Percentiles rank a stretch among this genome's conserved stretches.
Evolutionary conservation across 2,888 invertebrate genomes (phyloP).

Genomic region (Tetanocera ferruginea): DNA sequence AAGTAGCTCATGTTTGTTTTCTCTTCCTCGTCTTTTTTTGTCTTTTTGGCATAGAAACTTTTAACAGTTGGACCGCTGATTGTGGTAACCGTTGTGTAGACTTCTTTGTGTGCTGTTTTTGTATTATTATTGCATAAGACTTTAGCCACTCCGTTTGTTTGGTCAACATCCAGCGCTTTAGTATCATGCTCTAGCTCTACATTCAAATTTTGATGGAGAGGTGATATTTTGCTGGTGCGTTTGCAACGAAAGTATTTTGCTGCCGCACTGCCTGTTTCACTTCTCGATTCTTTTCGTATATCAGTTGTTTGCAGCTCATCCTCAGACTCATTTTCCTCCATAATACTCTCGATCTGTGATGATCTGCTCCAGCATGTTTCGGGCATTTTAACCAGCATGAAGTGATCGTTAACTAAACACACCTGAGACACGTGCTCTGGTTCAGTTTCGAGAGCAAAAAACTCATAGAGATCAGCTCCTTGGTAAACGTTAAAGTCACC

Average conservation of each 20-base stretch:
- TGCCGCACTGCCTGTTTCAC: background rate
- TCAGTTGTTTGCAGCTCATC: background rate
- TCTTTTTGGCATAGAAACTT: background rate
- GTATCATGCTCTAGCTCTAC: background rate
- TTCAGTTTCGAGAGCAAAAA: slow-evolving; percentile 53
- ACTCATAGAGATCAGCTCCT: slow-evolving; percentile 54
- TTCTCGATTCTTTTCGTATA: background rate
- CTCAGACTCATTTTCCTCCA: slow-evolving; percentile 34
- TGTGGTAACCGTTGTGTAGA: slow-evolving; percentile 10
- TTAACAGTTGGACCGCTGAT: background rate
- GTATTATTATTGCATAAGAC: too few relatives aligned
- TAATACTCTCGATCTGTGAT: slow-evolving; percentile 36
- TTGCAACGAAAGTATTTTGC: slow-evolving; percentile 26
- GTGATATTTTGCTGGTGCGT: slow-evolving; percentile 39
- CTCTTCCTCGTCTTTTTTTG: background rate
- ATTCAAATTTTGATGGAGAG: background rate
- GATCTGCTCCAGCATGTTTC: slow-evolving; percentile 21
- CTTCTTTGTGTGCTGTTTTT: background rate
- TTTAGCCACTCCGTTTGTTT: background rate
- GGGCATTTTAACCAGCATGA: slow-evolving; percentile 65
- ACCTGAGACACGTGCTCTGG: slow-evolving; percentile 60
- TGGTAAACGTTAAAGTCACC: slow-evolving; percentile 54
- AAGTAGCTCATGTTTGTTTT: background rate
- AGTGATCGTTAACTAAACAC: slow-evolving; percentile 64
- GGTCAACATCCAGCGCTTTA: background rate